Conservation (phyloP, 2,113 vertebrate genomes). For the Otocyon megalotis region DNA sequence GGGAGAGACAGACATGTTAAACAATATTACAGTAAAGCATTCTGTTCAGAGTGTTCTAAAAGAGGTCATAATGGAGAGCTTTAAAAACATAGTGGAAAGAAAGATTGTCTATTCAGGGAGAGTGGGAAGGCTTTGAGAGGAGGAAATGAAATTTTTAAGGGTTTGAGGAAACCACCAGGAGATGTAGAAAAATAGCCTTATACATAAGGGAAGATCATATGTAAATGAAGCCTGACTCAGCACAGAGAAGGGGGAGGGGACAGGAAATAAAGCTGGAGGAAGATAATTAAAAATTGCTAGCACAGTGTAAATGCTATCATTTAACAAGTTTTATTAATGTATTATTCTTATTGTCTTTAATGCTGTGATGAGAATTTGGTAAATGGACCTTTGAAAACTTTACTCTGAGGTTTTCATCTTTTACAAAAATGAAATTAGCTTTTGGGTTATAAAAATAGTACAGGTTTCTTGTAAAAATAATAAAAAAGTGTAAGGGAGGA, state of each 20-base stretch:
- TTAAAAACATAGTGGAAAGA: background rate
- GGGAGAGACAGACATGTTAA: background rate
- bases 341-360: background rate
- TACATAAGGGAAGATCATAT: background rate
- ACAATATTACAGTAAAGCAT: background rate
- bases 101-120: background rate
- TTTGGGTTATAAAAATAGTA: background rate
- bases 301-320: background rate
- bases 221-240: background rate
- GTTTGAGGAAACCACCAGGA: background rate
- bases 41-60: slow-evolving; percentile 35
- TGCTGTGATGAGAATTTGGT: background rate
- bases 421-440: background rate
- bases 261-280: background rate
- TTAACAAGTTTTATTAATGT: background rate
- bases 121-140: background rate
- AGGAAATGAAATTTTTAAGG: slow-evolving; percentile 4
- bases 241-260: background rate
- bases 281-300: background rate
- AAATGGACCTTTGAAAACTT: background rate
- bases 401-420: background rate
- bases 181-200: background rate
- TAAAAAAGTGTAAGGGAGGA: background rate
- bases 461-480: background rate
- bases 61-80: background rate